Evolutionary conservation across 2,888 invertebrate genomes (phyloP), one percentile per base, ranked within the genome.

Genomic region (Drosophila kambysellisi): DNA sequence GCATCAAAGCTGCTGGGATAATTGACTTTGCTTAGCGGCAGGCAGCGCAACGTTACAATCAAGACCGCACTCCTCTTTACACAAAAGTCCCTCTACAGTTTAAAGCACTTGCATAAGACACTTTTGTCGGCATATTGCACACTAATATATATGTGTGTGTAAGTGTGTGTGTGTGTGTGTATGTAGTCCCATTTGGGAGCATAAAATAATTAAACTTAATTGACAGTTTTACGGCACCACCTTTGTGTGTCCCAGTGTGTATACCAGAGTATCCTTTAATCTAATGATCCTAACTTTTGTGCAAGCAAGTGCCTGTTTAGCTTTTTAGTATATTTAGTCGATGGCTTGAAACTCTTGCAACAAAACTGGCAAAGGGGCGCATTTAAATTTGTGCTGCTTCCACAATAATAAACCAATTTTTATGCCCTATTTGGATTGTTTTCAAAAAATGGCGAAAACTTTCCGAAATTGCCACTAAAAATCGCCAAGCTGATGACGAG

Each of bases 1-100:
- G 89, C 90, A 89, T 88, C 90, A 89, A 91, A 91, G 91, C 89
- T 88, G 88, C 90, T 90, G 70, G 86, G 90, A 91, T 90, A 90
- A 90, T 90, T 90, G 90, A 91, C 90, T 90, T 91, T 90, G 90
- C 90, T 90, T 83, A 90, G 88, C 76, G 77, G 72, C 72, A 70
- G 69, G 77, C 62, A 66, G 51, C 32, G 29, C 29, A 37, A 37
- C 37, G 61, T 78, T 61, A 64, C 52, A 72, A 70, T 72, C 72
- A 72, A 66, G 59, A 71, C 58, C 69, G 35, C 51, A 50, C 39
- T 62, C 39, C 51, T 32, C 68, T 61, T 48, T n/a, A 39, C 9
- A 37, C 41, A 33, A 30, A 12, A 29, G 11, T 37, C 58, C 29
- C 29, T 12, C 35, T 48, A 63, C 46, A 32, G 53, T 69, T 76